A percentile compares a stretch with the other conserved stretches of the same genome.
phyloP scores from a whole-genome alignment of 2,797 vertebrate species.

The Gallinago solitaria region DNA sequence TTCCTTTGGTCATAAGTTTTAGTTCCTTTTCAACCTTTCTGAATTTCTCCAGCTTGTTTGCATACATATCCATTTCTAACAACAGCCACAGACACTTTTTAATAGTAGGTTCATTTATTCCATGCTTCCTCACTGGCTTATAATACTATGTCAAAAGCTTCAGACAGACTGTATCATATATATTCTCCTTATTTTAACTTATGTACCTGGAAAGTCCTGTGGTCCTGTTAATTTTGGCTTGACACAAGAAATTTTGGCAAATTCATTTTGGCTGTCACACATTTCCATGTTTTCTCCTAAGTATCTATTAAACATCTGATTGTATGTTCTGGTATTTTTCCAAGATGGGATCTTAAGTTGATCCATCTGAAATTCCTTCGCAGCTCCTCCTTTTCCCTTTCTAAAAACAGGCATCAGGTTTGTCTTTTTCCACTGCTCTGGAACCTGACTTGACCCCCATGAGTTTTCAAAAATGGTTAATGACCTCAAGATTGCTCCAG shows the following conservation, averaged over 20 bases:
- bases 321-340: not conserved
- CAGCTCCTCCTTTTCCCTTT: not conserved
- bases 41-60: not conserved
- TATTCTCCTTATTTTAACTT: not conserved
- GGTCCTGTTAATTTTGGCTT: not conserved
- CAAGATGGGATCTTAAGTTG: not conserved
- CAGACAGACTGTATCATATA: not conserved
- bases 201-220: not conserved
- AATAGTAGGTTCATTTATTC: not conserved
- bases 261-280: not conserved
- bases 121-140: not conserved
- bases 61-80: not conserved
- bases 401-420: not conserved
- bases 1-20: not conserved
- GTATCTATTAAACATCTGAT: not conserved
- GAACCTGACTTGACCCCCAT: constrained; percentile 18
- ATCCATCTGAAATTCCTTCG: not conserved
- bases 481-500: not conserved
- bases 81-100: too few species aligned
- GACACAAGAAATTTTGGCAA: not conserved
- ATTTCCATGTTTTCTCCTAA: not conserved
- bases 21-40: not conserved
- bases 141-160: not conserved
- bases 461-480: not conserved
- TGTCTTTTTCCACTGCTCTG: not conserved